phyloP scores from a whole-genome alignment of 2,113 vertebrate species.

The Ariopsis seemanni region DNA sequence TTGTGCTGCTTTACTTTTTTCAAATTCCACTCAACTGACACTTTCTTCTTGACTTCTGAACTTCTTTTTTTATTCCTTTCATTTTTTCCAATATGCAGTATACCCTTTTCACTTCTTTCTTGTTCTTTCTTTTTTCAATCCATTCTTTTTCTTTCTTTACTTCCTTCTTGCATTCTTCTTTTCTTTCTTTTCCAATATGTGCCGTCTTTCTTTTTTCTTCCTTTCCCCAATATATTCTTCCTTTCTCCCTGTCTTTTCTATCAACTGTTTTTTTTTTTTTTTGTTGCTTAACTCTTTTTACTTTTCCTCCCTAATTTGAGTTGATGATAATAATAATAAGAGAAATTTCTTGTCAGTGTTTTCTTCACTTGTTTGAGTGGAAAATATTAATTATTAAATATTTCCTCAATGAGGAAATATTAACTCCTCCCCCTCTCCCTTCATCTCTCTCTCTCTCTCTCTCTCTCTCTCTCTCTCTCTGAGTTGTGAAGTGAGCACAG shows the following conservation, averaged over 20 bases:
- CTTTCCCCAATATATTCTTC: too few relatives aligned
- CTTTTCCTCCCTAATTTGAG: neutral
- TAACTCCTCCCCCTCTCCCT: neutral
- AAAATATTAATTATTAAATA: neutral
- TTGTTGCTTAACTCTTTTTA: neutral
- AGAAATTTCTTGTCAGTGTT: neutral
- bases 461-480: neutral
- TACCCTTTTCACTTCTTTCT: neutral
- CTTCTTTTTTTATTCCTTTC: neutral
- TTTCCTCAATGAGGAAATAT: neutral
- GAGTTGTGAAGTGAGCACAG: too few relatives aligned
- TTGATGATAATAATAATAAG: neutral
- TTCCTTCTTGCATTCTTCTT: neutral
- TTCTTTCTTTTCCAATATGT: neutral
- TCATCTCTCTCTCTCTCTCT: neutral
- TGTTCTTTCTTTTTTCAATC: neutral
- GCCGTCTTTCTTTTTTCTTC: neutral
- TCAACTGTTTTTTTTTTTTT: too few relatives aligned
- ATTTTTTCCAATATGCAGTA: neutral
- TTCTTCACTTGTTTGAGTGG: neutral
- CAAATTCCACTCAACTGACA: neutral
- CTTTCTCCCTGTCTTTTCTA: too few relatives aligned
- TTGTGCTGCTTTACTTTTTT: too few relatives aligned
- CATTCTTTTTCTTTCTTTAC: neutral
- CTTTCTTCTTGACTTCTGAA: neutral